phyloP scores from a whole-genome alignment of 2,888 invertebrate species.

The Tolmerus cingulatus region DNA sequence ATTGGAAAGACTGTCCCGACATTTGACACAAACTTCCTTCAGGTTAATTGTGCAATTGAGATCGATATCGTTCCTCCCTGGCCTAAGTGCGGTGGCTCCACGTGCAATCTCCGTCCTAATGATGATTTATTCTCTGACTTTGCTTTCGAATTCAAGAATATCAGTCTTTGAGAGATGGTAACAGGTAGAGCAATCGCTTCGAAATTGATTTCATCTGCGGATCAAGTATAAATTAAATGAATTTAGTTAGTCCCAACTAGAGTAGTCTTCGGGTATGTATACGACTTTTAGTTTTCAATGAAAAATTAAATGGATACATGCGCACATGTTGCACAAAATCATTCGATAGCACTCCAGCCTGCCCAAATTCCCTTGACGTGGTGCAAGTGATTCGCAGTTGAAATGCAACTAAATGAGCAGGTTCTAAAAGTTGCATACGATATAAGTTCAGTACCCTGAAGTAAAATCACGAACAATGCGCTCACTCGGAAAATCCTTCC shows the following conservation, averaged over 20 bases:
- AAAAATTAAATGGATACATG: constrained; percentile 24
- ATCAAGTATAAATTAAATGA: not conserved
- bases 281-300: not conserved
- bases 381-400: not conserved
- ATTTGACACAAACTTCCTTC: constrained; percentile 37
- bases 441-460: not conserved
- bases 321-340: constrained; percentile 19
- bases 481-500: not conserved
- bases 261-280: not conserved
- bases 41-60: constrained; percentile 40
- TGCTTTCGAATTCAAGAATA: constrained; percentile 12
- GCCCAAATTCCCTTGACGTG: not conserved
- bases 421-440: not conserved
- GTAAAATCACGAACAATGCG: not conserved
- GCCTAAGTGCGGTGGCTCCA: not conserved
- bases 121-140: constrained; percentile 3
- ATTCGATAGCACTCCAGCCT: not conserved
- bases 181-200: not conserved
- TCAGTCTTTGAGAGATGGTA: not conserved
- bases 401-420: constrained; percentile 22
- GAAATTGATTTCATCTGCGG: not conserved
- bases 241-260: not conserved
- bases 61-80: not conserved
- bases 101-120: not conserved
- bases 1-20: constrained; percentile 13